phyloP scores from a whole-genome alignment of 2,113 vertebrate species.

The Hymenochirus boettgeri region DNA sequence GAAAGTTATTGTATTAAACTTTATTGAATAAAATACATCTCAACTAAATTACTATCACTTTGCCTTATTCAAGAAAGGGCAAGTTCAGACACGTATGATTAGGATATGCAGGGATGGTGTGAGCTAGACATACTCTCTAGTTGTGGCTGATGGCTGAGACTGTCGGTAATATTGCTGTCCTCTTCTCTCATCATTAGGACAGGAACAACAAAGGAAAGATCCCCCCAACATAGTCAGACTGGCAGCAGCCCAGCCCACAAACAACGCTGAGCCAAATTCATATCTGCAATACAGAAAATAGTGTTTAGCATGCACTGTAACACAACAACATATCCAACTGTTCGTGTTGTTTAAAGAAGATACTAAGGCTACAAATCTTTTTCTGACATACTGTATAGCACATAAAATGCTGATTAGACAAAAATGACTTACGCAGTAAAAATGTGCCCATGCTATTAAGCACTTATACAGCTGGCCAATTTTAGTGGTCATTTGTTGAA shows the following conservation, averaged over 20 bases:
- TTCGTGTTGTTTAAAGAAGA: too few relatives aligned
- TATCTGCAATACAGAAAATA: constrained; percentile 64
- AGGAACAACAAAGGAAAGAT: constrained; percentile 90
- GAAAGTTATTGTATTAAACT: background rate
- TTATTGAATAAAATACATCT: background rate
- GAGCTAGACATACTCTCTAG: constrained; percentile 90
- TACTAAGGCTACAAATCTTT: too few relatives aligned
- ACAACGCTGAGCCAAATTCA: constrained; percentile 89
- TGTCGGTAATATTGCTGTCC: constrained; percentile 82
- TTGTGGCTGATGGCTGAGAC: constrained; percentile 70
- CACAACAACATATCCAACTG: too few relatives aligned
- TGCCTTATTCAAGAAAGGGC: background rate
- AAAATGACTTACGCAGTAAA: too few relatives aligned
- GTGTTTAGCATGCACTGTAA: too few relatives aligned
- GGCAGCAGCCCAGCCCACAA: constrained; percentile 87
- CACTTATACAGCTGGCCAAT: too few relatives aligned
- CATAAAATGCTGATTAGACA: too few relatives aligned
- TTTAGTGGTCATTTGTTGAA: too few relatives aligned
- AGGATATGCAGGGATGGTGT: background rate
- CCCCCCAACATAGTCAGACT: constrained; percentile 85
- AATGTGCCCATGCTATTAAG: too few relatives aligned
- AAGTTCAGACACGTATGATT: background rate
- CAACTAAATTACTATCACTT: background rate
- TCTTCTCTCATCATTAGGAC: constrained; percentile 72
- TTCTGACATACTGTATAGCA: too few relatives aligned